A percentile compares a stretch with the other conserved stretches of the same genome.
phyloP scores from a whole-genome alignment of 2,797 vertebrate species.

The Acanthornis magna region DNA sequence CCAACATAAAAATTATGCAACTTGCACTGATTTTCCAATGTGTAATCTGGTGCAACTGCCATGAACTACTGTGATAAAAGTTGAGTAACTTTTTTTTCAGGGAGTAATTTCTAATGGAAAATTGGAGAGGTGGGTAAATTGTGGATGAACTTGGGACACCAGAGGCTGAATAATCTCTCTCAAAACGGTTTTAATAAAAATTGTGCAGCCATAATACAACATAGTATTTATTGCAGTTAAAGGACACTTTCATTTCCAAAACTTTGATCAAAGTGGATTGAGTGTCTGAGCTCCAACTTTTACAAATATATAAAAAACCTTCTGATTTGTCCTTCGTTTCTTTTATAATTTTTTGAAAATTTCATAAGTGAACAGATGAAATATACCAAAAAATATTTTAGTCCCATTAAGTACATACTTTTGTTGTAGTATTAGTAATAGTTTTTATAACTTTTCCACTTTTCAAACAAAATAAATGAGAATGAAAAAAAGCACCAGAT shows the following conservation, averaged over 20 bases:
- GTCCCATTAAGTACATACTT: not conserved
- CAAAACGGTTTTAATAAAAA: not conserved
- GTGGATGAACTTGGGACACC: not conserved
- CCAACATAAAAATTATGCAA: not conserved
- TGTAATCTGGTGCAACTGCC: not conserved
- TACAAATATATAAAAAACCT: not conserved
- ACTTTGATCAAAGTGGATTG: not conserved
- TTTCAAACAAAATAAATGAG: not conserved
- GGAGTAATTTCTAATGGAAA: not conserved
- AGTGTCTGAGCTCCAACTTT: not conserved
- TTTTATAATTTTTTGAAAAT: not conserved
- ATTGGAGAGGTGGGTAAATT: not conserved
- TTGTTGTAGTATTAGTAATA: not conserved
- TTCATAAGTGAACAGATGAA: not conserved
- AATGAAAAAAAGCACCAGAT: not conserved
- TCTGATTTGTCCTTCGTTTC: not conserved
- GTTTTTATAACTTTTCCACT: not conserved
- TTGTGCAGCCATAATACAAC: accelerated
- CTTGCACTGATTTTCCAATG: not conserved
- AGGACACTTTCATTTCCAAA: not conserved
- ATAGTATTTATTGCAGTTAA: not conserved
- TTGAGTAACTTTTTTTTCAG: not conserved
- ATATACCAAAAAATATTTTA: not conserved
- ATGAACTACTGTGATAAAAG: not conserved
- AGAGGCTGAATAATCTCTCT: not conserved